These are phyloP conservation scores for Eucera pruinosa DNA, from an alignment of 2,888 invertebrate genomes.

Conservation along the genomic window DNA sequence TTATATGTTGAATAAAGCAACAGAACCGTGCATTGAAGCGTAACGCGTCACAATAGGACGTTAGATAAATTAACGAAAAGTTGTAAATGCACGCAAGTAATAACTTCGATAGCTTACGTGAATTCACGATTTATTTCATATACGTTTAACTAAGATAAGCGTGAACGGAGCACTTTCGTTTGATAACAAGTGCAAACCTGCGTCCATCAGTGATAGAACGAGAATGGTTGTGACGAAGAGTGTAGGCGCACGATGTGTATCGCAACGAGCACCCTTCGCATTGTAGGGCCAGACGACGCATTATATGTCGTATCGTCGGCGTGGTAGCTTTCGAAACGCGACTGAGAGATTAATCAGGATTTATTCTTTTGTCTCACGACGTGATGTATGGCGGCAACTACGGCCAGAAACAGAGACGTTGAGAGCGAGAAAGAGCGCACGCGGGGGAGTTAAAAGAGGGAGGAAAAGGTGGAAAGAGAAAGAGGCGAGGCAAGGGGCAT, in stretches of 20 bases:
- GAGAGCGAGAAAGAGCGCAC: constrained; percentile 27
- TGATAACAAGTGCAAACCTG: constrained; percentile 17
- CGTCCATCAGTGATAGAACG: not conserved
- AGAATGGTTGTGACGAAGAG: not conserved
- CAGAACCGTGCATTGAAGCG: not conserved
- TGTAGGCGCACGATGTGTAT: constrained; percentile 37
- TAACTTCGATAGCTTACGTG: not conserved
- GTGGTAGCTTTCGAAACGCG: constrained; percentile 74
- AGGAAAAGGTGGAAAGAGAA: constrained; percentile 28
- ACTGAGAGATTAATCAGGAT: constrained; percentile 82
- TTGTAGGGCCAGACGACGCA: constrained; percentile 34
- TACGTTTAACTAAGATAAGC: constrained; percentile 22
- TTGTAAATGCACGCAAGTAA: not conserved
- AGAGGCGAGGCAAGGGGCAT: constrained; percentile 44
- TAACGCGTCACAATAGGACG: not conserved
- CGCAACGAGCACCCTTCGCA: constrained; percentile 26
- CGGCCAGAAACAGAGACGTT: constrained; percentile 25
- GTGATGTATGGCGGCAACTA: constrained; percentile 56
- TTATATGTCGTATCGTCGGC: constrained; percentile 45
- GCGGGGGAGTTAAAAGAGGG: constrained; percentile 13
- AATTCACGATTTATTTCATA: not conserved
- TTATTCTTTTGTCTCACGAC: constrained; percentile 80
- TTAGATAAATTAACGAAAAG: not conserved
- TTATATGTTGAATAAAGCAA: not conserved
- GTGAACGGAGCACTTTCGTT: constrained; percentile 12